Base-by-base conservation (phyloP, 2,797 vertebrate species). In the Tolypeutes matacus region DNA sequence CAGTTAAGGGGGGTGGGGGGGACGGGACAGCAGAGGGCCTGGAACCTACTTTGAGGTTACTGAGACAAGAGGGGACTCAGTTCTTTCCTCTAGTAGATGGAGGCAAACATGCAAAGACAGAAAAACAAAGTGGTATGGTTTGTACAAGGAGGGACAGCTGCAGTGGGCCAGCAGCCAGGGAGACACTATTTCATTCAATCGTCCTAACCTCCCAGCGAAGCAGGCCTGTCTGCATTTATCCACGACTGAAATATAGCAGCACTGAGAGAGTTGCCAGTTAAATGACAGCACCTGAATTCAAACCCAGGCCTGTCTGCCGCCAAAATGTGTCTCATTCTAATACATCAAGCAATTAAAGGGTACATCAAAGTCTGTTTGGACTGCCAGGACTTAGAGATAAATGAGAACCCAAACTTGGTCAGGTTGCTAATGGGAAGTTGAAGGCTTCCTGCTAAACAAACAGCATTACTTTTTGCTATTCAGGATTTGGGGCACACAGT, bases 361-460 rank as follows among this genome's bases (percentile, higher is more conserved):
- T 27, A 14, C 27, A 31, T 9, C 46, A 56, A 49, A 49, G 1
- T 13, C 53, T 9, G 2, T 6, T 31, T 64, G 60, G 73, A 49
- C 23, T 12, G 17, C 73, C 56, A 18, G 70, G 5, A 15, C 81
- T 76, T 10, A 62, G 34, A 96, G 31, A 56, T 60, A 76, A 95
- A n/a, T 73, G 76, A 46, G 90, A 89, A 94, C 69, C 84, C 92
- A 73, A 29, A 82, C 70, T 58, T 62, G 34, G 72, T 80, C 83
- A 89, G 94, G 80, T 84, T 64, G 89, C 86, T 78, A 0, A n/a
- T 78, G 93, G 93, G 89, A 95, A 82, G 89, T 23, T 1, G 69
- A 86, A 23, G 34, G 27, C 77, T 97, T 93, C 94, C 90, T 93
- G 94, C 89, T 76, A 67, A 84, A 88, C 60, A 90, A 93, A 93